Conservation (phyloP, 1,140 invertebrate species). For the Drosophila arawakana region DNA sequence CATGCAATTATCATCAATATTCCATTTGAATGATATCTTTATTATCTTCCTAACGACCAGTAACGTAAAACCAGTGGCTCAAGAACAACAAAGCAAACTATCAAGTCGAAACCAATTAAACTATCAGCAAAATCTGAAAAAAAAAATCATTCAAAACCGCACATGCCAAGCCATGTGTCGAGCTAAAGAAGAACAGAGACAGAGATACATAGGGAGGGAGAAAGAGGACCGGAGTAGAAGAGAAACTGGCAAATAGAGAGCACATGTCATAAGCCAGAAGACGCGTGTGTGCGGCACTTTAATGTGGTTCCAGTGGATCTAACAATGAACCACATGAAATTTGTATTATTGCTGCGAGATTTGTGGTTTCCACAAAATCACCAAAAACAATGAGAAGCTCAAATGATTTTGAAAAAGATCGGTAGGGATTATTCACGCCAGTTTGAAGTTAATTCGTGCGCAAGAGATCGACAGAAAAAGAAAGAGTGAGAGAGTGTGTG, state of each 20-base stretch:
- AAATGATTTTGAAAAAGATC: constrained; percentile 60
- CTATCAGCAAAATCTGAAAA: constrained; percentile 71
- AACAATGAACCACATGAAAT: constrained; percentile 50
- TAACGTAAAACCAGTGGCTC: constrained; percentile 66
- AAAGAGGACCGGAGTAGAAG: constrained; percentile 1
- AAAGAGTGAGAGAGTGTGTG: neutral
- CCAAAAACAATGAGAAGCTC: constrained; percentile 47
- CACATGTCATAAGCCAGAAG: constrained; percentile 73
- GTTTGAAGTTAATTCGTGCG: constrained; percentile 70
- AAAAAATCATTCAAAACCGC: constrained; percentile 44
- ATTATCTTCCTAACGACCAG: constrained; percentile 53
- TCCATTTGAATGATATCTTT: constrained; percentile 62
- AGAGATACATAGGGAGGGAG: neutral
- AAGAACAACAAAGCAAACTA: constrained; percentile 45
- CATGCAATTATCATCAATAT: constrained; percentile 69
- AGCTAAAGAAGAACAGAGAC: constrained; percentile 22
- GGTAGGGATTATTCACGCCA: constrained; percentile 72
- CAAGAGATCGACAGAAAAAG: constrained; percentile 49
- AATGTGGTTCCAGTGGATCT: constrained; percentile 54
- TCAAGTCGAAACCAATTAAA: constrained; percentile 73
- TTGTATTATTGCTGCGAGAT: constrained; percentile 53
- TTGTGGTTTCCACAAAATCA: constrained; percentile 18
- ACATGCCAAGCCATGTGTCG: constrained; percentile 55
- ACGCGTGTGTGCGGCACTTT: constrained; percentile 76
- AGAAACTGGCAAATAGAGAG: constrained; percentile 20